Conservation (phyloP, 2,888 invertebrate species). For the Caenorhabditis imperialis region DNA sequence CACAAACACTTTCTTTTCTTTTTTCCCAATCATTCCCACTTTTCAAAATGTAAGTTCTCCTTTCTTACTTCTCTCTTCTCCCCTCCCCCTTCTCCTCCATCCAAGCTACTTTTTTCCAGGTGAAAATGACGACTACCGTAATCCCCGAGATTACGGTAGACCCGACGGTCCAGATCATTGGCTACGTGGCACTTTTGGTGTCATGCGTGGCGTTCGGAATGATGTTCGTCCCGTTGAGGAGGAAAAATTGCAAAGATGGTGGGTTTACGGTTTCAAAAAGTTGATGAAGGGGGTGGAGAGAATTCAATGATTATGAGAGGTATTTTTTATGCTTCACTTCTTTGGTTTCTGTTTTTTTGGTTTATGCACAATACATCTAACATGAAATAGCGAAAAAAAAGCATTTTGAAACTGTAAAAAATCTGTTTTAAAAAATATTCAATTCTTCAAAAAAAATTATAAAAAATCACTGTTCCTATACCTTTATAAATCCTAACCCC, state of each 20-base stretch:
- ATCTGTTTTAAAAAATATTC: not conserved
- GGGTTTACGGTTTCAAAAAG: conserved; percentile 2
- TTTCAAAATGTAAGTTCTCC: too few species aligned
- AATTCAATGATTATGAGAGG: not conserved
- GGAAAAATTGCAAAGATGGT: conserved; percentile 70
- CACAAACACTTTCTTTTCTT: too few species aligned
- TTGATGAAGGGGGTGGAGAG: too few species aligned
- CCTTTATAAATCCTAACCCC: too few species aligned
- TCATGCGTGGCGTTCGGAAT: conserved; percentile 72
- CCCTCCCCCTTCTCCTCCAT: too few species aligned
- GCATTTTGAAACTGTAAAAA: not conserved
- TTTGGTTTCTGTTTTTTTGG: too few species aligned
- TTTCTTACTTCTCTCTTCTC: too few species aligned
- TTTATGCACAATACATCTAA: too few species aligned
- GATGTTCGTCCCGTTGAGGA: conserved; percentile 73
- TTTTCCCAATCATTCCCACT: too few species aligned
- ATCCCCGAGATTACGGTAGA: conserved; percentile 22
- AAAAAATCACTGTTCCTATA: too few species aligned
- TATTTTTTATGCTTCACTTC: not conserved
- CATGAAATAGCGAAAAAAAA: too few species aligned
- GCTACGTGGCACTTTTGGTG: conserved; percentile 66
- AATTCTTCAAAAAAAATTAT: not conserved
- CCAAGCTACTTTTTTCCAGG: too few species aligned
- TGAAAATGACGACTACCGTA: conserved; percentile 19
- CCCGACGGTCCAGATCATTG: conserved; percentile 55